Percentiles rank a stretch among this genome's conserved stretches.
These are phyloP conservation scores for Odontamblyopus rebecca DNA, from an alignment of 2,797 vertebrate species.

Conservation along the genomic window DNA sequence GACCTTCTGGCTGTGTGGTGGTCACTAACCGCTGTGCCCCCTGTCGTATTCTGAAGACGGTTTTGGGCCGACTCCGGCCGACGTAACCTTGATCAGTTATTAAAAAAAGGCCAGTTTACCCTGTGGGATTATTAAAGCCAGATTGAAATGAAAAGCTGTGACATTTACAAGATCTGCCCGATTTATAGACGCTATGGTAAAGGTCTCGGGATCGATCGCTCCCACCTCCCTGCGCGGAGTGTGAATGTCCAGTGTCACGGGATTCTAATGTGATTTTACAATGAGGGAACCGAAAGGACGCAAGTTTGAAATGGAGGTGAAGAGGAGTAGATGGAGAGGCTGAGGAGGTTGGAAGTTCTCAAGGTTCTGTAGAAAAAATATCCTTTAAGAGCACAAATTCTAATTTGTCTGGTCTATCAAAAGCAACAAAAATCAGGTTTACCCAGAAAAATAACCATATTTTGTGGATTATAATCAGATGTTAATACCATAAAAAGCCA, in stretches of 20 bases:
- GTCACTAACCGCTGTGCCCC: neutral
- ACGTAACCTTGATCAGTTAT: neutral
- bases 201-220: neutral
- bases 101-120: neutral
- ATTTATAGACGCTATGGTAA: neutral
- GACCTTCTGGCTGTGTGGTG: neutral
- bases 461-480: too few species aligned
- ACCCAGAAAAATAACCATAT: too few species aligned
- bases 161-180: constrained; percentile 8
- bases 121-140: neutral
- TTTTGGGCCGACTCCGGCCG: neutral
- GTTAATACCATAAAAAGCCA: too few species aligned
- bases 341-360: too few species aligned
- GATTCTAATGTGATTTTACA: neutral
- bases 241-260: neutral
- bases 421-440: too few species aligned
- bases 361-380: too few species aligned
- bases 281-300: neutral
- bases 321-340: too few species aligned
- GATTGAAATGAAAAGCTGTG: neutral
- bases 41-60: neutral
- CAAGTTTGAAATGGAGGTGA: neutral
- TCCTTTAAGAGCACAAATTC: too few species aligned
- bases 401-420: too few species aligned
- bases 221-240: neutral